Base-by-base conservation (phyloP, 2,797 vertebrate genomes). In the Pithecia hirsuta region DNA sequence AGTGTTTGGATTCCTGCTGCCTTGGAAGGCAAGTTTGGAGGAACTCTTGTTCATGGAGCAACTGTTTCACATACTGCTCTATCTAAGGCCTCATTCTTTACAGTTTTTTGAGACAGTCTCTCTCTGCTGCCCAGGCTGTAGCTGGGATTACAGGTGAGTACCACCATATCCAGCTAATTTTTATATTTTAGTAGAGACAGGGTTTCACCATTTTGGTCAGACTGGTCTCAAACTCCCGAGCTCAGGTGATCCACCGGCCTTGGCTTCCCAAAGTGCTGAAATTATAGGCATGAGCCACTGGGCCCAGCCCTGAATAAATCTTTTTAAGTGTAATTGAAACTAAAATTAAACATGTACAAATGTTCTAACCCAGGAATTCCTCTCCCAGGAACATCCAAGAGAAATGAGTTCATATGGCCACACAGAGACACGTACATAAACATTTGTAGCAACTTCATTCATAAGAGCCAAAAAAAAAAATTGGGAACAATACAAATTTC, bases 291-390 rank as follows among this genome's bases (percentile, higher is more conserved):
- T 72, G 19, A 72, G n/a, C 19, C 67, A 72, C 67, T 36, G n/a
- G 19, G n/a, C n/a, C 67, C 67, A 36, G 67, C 2, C n/a, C 67
- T 39, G 30, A 89, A 75, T 26, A 91, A 57, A 64, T 48, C 61
- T 86, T 89, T 79, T 36, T 36, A 84, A 72, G 67, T 39, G 44
- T 33, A n/a, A 85, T 52, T 89, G 14, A 50, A 61, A 83, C 61
- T 72, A 46, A 93, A 93, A 83, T 33, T 22, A 88, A 96, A 89
- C 46, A 79, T n/a, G 57, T 20, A 55, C 48, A 85, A 82, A 93
- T 52, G 76, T 84, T 72, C 75, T 24, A 7, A 92, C 39, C 70
- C 70, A 92, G 70, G 70, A 83, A 93, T 92, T 81, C 70, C 22
- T 87, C 55, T 50, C 74, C 70, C 83, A 80, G 61, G 39, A 79